Conservation (phyloP, 2,113 vertebrate species). For the Phalacrocorax brasilianus region DNA sequence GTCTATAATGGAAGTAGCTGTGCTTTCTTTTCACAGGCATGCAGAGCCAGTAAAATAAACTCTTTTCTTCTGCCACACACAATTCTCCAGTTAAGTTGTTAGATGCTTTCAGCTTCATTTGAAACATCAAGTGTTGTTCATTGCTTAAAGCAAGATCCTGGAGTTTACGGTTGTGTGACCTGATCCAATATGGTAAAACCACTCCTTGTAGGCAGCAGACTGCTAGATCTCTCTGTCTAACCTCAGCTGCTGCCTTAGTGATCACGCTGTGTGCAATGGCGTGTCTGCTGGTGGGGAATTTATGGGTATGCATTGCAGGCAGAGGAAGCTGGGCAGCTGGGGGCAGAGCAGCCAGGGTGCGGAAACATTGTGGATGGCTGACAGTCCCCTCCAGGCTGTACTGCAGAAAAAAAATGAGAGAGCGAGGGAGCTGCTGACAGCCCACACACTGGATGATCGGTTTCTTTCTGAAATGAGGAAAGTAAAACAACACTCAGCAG, state of each 20-base stretch:
- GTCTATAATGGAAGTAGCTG: not conserved
- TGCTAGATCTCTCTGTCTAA: not conserved
- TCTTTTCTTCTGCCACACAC: not conserved
- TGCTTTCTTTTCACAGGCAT: not conserved
- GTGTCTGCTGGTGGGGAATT: not conserved
- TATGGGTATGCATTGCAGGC: not conserved
- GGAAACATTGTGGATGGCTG: not conserved
- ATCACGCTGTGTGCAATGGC: not conserved
- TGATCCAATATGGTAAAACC: not conserved
- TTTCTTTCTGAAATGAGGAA: conserved; percentile 13
- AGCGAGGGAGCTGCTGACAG: not conserved
- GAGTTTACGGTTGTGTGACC: not conserved
- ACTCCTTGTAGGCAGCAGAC: not conserved
- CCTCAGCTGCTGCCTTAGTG: not conserved
- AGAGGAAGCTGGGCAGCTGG: not conserved
- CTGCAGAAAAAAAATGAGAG: not conserved
- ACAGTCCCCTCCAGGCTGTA: not conserved
- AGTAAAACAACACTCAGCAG: conserved; percentile 48
- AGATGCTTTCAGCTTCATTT: not conserved
- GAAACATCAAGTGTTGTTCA: not conserved
- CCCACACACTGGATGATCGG: conserved; percentile 17
- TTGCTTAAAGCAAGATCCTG: not conserved
- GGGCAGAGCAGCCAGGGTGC: not conserved
- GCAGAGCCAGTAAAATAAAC: not conserved
- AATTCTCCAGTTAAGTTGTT: not conserved